Evolutionary conservation across 2,113 vertebrate genomes (phyloP).

Genomic region (Amphiprion ocellaris): DNA sequence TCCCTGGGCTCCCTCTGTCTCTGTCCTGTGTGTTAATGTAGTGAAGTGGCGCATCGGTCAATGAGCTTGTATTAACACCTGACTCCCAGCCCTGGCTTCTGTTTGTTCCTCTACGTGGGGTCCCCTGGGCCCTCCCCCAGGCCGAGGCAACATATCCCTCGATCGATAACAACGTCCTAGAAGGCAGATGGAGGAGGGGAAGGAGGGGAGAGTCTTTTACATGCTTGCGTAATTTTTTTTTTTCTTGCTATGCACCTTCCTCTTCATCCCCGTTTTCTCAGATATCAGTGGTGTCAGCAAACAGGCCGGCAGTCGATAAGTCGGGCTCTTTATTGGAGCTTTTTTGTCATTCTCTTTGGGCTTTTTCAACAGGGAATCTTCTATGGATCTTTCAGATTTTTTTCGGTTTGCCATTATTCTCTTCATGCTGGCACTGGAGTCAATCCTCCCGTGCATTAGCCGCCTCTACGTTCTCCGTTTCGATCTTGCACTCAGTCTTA

Average conservation of each 20-base stretch:
- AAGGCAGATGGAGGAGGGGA: conserved; percentile 48
- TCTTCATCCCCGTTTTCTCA: conserved; percentile 14
- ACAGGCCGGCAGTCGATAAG: conserved; percentile 7
- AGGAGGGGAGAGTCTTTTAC: conserved; percentile 25
- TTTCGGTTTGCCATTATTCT: conserved; percentile 35
- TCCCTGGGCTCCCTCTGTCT: conserved; percentile 48
- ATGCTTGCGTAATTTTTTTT: conserved; percentile 27
- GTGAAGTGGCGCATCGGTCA: conserved; percentile 81
- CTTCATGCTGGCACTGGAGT: not conserved
- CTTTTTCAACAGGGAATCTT: conserved; percentile 16
- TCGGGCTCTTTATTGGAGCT: conserved; percentile 1
- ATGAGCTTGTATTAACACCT: conserved; percentile 86
- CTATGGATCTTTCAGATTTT: conserved; percentile 18
- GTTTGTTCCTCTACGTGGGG: conserved; percentile 73
- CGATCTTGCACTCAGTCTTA: conserved; percentile 41
- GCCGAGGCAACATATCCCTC: conserved; percentile 70
- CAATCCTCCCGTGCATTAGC: conserved; percentile 49
- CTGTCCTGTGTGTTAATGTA: conserved; percentile 79
- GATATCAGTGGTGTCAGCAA: conserved; percentile 27
- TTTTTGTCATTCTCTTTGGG: conserved; percentile 18
- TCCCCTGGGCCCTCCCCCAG: conserved; percentile 70
- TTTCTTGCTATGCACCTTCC: conserved; percentile 1
- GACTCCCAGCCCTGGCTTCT: conserved; percentile 73
- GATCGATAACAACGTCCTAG: conserved; percentile 82
- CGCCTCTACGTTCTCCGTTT: conserved; percentile 21